Evolutionary conservation across 2,797 vertebrate genomes (phyloP).

Genomic region (Microctenopoma stevenorrisi): DNA sequence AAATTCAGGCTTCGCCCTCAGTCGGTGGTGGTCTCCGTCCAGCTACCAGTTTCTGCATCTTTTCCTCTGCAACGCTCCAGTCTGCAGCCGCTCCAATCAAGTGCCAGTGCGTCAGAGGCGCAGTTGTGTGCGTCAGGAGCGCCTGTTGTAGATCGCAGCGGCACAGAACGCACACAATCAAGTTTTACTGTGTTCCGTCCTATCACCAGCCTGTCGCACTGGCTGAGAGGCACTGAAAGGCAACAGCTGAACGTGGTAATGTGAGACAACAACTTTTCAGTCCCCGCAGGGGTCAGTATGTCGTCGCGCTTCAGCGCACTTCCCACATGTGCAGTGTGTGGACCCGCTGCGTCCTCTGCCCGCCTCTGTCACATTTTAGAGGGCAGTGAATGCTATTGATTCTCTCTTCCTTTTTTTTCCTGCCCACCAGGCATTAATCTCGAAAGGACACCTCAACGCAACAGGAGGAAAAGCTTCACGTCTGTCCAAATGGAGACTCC

Average conservation of each 20-base stretch:
- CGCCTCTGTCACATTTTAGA: slow-evolving; percentile 29
- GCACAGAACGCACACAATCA: not conserved
- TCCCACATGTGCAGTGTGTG: slow-evolving; percentile 51
- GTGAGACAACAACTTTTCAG: slow-evolving; percentile 37
- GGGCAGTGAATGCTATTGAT: not conserved
- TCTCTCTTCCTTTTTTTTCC: not conserved
- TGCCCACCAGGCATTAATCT: slow-evolving; percentile 18
- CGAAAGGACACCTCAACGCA: slow-evolving; percentile 5
- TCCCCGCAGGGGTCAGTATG: slow-evolving; percentile 61
- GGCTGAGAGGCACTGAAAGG: not conserved
- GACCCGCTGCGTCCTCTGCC: slow-evolving; percentile 54
- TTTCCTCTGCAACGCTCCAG: slow-evolving; percentile 9
- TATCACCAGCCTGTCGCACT: too few relatives aligned
- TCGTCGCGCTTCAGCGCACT: slow-evolving; percentile 52
- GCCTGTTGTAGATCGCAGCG: slow-evolving; percentile 43
- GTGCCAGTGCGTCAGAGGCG: slow-evolving; percentile 70
- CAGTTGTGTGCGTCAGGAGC: slow-evolving; percentile 66
- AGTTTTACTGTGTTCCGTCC: slow-evolving; percentile 13
- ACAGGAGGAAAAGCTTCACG: not conserved
- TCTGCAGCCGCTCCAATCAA: slow-evolving; percentile 60
- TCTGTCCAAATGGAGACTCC: slow-evolving; percentile 65
- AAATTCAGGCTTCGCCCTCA: not conserved
- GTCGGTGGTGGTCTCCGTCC: not conserved
- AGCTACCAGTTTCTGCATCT: not conserved
- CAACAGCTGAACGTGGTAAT: slow-evolving; percentile 3